Evolutionary conservation across 2,888 invertebrate species (phyloP), one percentile per base, ranked within the genome.

Genomic region (Spisula solida): DNA sequence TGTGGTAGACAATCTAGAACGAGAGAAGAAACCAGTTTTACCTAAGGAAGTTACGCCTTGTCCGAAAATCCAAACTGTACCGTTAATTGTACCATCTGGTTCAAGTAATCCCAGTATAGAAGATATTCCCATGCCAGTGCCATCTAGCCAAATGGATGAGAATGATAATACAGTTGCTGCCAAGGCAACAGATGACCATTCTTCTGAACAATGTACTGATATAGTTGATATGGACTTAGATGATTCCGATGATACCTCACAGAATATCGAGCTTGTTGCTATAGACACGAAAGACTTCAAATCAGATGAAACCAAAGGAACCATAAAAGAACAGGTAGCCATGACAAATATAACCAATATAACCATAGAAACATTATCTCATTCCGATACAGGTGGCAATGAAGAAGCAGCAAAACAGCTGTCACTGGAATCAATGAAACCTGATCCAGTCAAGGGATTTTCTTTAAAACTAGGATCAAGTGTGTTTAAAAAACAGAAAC

Each of bases 221-320:
- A 75, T 85, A 20, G 66, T 86, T n/a, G 89, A 89, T 60, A 89
- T 89, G 89, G 89, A 89, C 14, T 47, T 89, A 6, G 89, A 89
- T 56, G 51, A 87, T 8, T 56, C 87, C 20, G 79, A 87, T n/a
- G 56, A 85, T 14, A 56, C 60, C 0, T 79, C 56, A 1, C 82
- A 82, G 41, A 56, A 41, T 47, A 83, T 87, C 41, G 87, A 87
- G 78, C 55, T 87, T 29, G 34, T 83, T 29, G 75, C 60, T 60
- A 25, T 41, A 66, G 66, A 25, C 29, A n/a, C 20, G 16, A 41
- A n/a, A 16, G 20, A 31, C 20, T 1, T 16, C 25, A 75, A 48
- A 18, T 25, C 14, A 18, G 29, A 41, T 31, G 83, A 75, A 48
- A 8, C 5, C 0, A 51, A 51, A 70, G 12, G 29, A 29, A 25